Conservation (phyloP, 2,888 invertebrate species). For the Microdon myrmicae region DNA sequence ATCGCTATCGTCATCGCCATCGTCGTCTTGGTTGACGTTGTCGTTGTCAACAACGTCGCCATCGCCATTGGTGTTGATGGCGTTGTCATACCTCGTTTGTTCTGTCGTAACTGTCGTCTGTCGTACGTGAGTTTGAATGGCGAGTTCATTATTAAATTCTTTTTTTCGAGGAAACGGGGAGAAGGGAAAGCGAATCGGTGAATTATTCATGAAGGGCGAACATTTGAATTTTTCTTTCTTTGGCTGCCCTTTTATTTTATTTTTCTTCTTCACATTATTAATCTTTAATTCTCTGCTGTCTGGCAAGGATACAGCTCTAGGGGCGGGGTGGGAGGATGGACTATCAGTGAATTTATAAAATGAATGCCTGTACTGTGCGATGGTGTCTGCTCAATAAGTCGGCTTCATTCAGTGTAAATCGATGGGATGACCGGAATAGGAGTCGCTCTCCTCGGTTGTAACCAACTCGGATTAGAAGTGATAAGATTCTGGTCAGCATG, state of each 20-base stretch:
- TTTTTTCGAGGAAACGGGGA: slow-evolving; percentile 41
- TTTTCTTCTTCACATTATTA: slow-evolving; percentile 17
- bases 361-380: slow-evolving; percentile 30
- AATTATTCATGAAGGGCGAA: slow-evolving; percentile 50
- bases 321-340: slow-evolving; percentile 28
- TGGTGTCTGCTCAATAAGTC: slow-evolving; percentile 14
- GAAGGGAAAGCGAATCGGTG: slow-evolving; percentile 45
- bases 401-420: slow-evolving; percentile 46
- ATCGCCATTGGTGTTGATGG: slow-evolving; percentile 1
- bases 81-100: slow-evolving; percentile 9
- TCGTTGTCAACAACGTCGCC: slow-evolving; percentile 9
- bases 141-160: slow-evolving; percentile 50
- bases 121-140: slow-evolving; percentile 42
- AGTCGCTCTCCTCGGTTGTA: too few relatives aligned
- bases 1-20: slow-evolving; percentile 5
- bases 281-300: slow-evolving; percentile 28
- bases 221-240: slow-evolving; percentile 38
- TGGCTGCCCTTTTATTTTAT: slow-evolving; percentile 15
- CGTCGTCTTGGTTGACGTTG: slow-evolving; percentile 7
- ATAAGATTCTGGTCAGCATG: slow-evolving; percentile 38
- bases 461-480: too few relatives aligned
- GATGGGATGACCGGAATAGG: slow-evolving; percentile 25
- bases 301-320: background rate
- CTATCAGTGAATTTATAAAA: slow-evolving; percentile 51
- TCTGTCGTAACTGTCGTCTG: slow-evolving; percentile 25